These are phyloP conservation scores for Smithornis capensis DNA, from an alignment of 2,113 vertebrate genomes.

Conservation along the genomic window DNA sequence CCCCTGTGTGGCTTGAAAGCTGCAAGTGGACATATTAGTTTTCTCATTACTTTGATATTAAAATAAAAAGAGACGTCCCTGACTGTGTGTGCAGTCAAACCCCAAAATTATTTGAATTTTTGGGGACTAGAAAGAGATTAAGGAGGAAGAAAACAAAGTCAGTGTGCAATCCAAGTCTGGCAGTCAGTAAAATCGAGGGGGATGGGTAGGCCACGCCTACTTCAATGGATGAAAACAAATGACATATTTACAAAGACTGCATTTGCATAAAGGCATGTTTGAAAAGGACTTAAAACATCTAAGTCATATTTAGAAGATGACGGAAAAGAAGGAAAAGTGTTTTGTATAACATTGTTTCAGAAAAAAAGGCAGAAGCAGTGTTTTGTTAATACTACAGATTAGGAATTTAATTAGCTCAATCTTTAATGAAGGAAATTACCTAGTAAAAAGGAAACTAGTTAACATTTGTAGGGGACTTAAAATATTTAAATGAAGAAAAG, in stretches of 20 bases:
- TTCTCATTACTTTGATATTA: neutral
- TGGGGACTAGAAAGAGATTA: neutral
- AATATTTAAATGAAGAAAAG: neutral
- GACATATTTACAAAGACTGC: neutral
- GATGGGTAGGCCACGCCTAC: neutral
- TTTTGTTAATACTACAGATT: neutral
- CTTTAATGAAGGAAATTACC: conserved; percentile 2
- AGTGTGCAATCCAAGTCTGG: neutral
- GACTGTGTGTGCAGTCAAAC: neutral
- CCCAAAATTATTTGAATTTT: neutral
- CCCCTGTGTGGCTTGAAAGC: neutral
- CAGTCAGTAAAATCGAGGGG: neutral
- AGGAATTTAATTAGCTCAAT: conserved; percentile 5
- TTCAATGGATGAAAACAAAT: neutral
- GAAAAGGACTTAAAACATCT: neutral
- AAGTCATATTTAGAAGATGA: neutral
- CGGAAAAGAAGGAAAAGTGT: neutral
- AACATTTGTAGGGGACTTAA: neutral
- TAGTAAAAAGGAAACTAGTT: neutral
- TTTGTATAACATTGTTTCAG: neutral
- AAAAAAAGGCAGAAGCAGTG: neutral
- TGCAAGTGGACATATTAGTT: neutral
- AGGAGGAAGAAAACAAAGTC: neutral
- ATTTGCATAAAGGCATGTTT: neutral
- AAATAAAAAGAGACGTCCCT: neutral